Percentiles rank a stretch among this genome's conserved stretches.
Evolutionary conservation across 2,113 vertebrate genomes (phyloP).

Genomic region (Phocoena sinus): DNA sequence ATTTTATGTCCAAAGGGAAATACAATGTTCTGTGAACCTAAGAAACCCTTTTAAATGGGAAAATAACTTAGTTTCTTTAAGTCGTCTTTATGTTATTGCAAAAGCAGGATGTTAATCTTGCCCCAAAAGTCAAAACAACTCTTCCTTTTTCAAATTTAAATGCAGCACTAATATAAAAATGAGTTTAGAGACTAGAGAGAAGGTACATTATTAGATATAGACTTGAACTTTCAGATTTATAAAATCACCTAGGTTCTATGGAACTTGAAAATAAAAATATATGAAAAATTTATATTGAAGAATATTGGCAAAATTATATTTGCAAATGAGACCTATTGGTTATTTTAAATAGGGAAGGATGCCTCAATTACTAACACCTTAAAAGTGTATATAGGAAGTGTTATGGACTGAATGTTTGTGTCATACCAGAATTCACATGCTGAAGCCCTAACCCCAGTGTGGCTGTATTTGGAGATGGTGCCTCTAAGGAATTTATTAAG

Average conservation of each 20-base stretch:
- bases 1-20: not conserved
- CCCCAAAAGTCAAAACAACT: not conserved
- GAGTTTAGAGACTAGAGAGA: not conserved
- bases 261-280: not conserved
- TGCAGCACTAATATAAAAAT: not conserved
- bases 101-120: not conserved
- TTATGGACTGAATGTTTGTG: not conserved
- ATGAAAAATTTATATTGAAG: not conserved
- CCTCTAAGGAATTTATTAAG: not conserved
- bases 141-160: slow-evolving; percentile 31
- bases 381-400: not conserved
- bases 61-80: not conserved
- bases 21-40: not conserved
- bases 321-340: not conserved
- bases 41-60: not conserved
- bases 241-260: not conserved
- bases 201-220: not conserved
- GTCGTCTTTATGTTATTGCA: not conserved
- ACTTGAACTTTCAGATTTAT: not conserved
- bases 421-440: not conserved
- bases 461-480: not conserved
- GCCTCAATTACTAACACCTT: not conserved
- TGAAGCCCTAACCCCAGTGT: not conserved
- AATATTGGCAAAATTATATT: not conserved
- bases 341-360: not conserved